phyloP scores from a whole-genome alignment of 2,797 vertebrate genomes.

The Leucoraja ocellata region DNA sequence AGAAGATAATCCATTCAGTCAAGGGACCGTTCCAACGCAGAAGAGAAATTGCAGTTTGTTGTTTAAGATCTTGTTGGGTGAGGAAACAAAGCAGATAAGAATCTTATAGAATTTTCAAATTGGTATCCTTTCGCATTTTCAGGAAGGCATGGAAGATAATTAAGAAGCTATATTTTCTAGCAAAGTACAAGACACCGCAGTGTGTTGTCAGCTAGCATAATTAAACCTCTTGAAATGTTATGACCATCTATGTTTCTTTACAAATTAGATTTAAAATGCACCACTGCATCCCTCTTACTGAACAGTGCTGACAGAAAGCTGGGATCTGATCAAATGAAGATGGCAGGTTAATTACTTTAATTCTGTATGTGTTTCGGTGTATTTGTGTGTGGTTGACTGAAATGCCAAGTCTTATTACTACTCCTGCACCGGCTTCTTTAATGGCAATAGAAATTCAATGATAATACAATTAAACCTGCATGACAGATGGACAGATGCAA shows the following conservation, averaged over 20 bases:
- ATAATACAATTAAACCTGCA: constrained; percentile 38
- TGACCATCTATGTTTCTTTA: constrained; percentile 30
- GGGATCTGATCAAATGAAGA: constrained; percentile 37
- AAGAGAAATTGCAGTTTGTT: background rate
- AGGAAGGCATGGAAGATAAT: constrained; percentile 32
- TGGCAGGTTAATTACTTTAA: constrained; percentile 39
- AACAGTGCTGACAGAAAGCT: constrained; percentile 36
- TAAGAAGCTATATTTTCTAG: constrained; percentile 31
- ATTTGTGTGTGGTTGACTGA: constrained; percentile 37
- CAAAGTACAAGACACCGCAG: constrained; percentile 27
- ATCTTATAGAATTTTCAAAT: constrained; percentile 34
- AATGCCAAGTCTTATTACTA: constrained; percentile 37
- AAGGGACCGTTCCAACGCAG: background rate
- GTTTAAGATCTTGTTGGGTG: background rate
- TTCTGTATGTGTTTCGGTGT: constrained; percentile 38
- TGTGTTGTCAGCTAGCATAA: constrained; percentile 35
- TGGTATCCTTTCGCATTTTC: constrained; percentile 26
- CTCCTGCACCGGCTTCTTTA: constrained; percentile 33
- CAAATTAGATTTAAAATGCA: constrained; percentile 37
- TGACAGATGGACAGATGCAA: constrained; percentile 20
- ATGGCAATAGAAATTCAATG: constrained; percentile 38
- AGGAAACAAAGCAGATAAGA: constrained; percentile 31
- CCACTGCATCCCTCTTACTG: constrained; percentile 29
- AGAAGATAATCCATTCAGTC: constrained; percentile 26
- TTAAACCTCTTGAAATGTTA: constrained; percentile 33